Conservation (phyloP, 1,140 invertebrate species). For the Hylyphantes graminicola region DNA sequence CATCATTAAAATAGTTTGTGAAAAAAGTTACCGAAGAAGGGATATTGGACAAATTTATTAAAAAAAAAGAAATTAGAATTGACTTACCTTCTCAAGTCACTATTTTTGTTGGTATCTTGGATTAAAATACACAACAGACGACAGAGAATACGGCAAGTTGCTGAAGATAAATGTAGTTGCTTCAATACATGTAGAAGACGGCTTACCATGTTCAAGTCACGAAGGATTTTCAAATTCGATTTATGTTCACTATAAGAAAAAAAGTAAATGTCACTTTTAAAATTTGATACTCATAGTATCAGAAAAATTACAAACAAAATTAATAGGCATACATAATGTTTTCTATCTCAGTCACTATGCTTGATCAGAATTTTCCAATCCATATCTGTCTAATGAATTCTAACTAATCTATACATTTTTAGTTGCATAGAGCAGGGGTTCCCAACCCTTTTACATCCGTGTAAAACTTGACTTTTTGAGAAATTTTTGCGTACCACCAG, state of each 20-base stretch:
- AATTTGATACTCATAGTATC: constrained; percentile 1
- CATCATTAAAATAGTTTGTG: too few relatives aligned
- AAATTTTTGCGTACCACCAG: too few relatives aligned
- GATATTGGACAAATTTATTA: too few relatives aligned
- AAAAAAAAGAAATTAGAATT: too few relatives aligned
- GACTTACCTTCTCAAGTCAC: constrained; percentile 58
- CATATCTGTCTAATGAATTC: too few relatives aligned
- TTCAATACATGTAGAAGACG: constrained; percentile 67
- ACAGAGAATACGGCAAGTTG: constrained; percentile 62
- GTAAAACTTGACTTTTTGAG: too few relatives aligned
- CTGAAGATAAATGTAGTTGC: constrained; percentile 63
- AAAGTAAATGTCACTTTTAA: constrained; percentile 1
- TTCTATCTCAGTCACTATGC: too few relatives aligned
- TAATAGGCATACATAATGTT: too few relatives aligned
- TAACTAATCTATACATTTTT: constrained; percentile 21
- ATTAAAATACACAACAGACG: constrained; percentile 63
- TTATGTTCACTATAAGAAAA: constrained; percentile 78
- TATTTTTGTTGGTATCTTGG: constrained; percentile 56
- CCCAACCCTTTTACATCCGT: too few relatives aligned
- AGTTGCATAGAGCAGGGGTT: too few relatives aligned
- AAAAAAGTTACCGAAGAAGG: too few relatives aligned
- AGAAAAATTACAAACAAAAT: constrained; percentile 11
- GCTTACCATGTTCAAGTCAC: constrained; percentile 72
- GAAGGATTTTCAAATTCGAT: constrained; percentile 84
- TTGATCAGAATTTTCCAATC: too few relatives aligned